Evolutionary conservation across 2,113 vertebrate species (phyloP).

Genomic region (Esox niger): DNA sequence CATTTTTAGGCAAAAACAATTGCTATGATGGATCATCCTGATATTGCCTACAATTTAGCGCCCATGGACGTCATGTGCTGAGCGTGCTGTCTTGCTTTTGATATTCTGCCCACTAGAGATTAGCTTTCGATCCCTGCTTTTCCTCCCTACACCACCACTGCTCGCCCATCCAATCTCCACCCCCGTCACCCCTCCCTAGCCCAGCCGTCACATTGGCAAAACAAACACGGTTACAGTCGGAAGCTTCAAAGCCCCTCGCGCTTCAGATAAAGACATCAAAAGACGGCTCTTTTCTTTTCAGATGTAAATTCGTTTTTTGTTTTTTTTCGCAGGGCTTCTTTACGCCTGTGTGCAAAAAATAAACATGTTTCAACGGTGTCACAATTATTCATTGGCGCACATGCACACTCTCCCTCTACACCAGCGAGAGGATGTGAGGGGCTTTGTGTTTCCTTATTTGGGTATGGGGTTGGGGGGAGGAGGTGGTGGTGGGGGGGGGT

Average conservation of each 20-base stretch:
- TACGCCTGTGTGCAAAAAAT: slow-evolving; percentile 33
- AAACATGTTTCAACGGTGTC: slow-evolving; percentile 33
- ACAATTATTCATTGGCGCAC: slow-evolving; percentile 29
- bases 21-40: too few relatives aligned
- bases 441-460: neutral
- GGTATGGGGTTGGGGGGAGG: neutral
- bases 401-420: neutral
- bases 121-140: neutral
- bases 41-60: too few relatives aligned
- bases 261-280: slow-evolving; percentile 59
- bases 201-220: slow-evolving; percentile 32
- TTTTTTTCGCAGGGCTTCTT: neutral
- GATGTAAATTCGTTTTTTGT: slow-evolving; percentile 26
- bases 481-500: neutral
- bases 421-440: neutral
- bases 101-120: too few relatives aligned
- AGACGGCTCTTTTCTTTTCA: slow-evolving; percentile 26
- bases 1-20: too few relatives aligned
- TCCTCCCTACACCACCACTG: too few relatives aligned
- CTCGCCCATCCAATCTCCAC: neutral
- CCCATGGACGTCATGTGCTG: too few relatives aligned
- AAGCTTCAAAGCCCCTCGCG: slow-evolving; percentile 53
- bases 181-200: neutral
- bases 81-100: too few relatives aligned
- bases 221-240: slow-evolving; percentile 40